These are phyloP conservation scores for Nothoprocta perdicaria DNA, from an alignment of 2,113 vertebrate genomes.

Conservation along the genomic window DNA sequence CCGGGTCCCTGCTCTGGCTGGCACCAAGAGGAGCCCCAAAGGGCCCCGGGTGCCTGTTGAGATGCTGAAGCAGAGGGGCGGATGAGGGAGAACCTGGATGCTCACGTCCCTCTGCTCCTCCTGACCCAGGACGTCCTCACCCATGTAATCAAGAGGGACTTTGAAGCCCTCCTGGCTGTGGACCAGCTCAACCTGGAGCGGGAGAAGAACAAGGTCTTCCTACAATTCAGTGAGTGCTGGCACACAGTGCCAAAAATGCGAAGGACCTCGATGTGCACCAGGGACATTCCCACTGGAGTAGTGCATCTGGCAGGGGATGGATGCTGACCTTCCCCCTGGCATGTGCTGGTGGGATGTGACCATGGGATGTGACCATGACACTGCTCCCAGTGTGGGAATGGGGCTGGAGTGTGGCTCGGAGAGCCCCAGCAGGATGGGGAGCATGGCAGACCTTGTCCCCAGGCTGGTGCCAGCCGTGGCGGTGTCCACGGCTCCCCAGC, in stretches of 20 bases:
- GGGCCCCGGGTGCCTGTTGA: too few relatives aligned
- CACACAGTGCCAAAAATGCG: background rate
- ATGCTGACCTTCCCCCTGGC: too few relatives aligned
- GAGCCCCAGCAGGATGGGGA: background rate
- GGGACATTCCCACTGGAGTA: rapidly evolving
- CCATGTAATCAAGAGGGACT: constrained; percentile 84
- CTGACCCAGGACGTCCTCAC: constrained; percentile 81
- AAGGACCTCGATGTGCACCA: rapidly evolving
- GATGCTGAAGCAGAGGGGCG: too few relatives aligned
- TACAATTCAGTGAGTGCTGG: constrained; percentile 87
- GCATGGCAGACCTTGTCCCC: rapidly evolving
- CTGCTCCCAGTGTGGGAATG: too few relatives aligned
- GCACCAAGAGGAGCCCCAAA: too few relatives aligned
- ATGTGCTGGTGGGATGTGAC: too few relatives aligned
- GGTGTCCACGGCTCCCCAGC: rapidly evolving
- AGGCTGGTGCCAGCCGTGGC: background rate
- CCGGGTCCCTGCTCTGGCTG: too few relatives aligned
- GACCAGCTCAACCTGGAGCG: constrained; percentile 96
- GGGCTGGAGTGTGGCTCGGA: too few relatives aligned
- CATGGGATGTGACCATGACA: too few relatives aligned
- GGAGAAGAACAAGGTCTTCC: constrained; percentile 97
- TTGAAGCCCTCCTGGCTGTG: constrained; percentile 88
- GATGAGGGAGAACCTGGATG: rapidly evolving
- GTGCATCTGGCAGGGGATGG: background rate
- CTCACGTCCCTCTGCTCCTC: background rate